Conservation (phyloP, 1,140 invertebrate species). For the Panulirus ornatus region DNA sequence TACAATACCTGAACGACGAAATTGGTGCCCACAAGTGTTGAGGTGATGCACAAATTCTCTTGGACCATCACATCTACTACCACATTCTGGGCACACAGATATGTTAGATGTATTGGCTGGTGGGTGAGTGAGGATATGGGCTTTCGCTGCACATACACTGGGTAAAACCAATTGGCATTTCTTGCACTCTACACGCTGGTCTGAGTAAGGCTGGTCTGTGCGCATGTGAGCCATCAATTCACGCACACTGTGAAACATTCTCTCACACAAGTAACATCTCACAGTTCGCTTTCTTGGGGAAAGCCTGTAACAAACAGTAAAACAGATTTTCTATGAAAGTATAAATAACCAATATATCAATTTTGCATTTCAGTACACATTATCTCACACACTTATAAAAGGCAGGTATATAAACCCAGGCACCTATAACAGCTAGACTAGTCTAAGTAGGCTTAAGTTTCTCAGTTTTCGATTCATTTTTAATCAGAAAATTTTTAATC, state of each 20-base stretch:
- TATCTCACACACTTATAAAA: too few relatives aligned
- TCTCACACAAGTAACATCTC: conserved; percentile 73
- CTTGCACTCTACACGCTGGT: conserved; percentile 73
- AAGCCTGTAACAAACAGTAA: conserved; percentile 22
- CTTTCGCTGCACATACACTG: conserved; percentile 75
- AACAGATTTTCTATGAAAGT: background rate
- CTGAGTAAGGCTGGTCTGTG: conserved; percentile 71
- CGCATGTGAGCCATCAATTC: conserved; percentile 75
- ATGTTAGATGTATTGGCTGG: conserved; percentile 73
- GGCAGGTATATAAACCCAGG: too few relatives aligned
- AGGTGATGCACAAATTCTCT: conserved; percentile 75
- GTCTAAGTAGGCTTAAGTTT: too few relatives aligned
- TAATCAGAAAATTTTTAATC: too few relatives aligned
- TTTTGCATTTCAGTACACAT: too few relatives aligned
- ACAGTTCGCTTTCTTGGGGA: conserved; percentile 59
- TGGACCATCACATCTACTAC: conserved; percentile 70
- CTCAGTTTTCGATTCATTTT: too few relatives aligned
- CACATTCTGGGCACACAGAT: conserved; percentile 75
- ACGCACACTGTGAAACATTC: conserved; percentile 73
- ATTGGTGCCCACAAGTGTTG: conserved; percentile 75
- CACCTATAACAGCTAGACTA: too few relatives aligned
- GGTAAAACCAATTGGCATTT: conserved; percentile 74
- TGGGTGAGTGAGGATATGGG: conserved; percentile 74
- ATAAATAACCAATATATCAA: background rate
- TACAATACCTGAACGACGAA: conserved; percentile 71